A percentile compares a stretch with the other conserved stretches of the same genome.
Conservation (phyloP, 2,113 vertebrate species). For the Corythoichthys intestinalis region DNA sequence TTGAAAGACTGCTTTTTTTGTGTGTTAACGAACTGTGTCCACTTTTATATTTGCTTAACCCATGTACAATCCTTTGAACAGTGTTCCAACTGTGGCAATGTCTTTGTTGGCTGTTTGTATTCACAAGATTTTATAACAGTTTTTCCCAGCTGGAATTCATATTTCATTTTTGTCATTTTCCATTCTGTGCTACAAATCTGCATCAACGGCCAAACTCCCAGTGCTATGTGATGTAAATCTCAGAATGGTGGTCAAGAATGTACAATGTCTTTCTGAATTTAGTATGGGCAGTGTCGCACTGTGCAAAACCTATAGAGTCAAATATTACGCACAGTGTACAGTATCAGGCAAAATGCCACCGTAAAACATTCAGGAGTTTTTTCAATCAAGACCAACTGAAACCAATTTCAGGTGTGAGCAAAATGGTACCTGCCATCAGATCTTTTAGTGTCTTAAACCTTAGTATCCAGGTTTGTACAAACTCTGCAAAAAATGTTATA, state of each 20-base stretch:
- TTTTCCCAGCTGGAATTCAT: constrained; percentile 34
- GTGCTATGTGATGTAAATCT: background rate
- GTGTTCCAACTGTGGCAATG: constrained; percentile 30
- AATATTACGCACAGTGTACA: constrained; percentile 29
- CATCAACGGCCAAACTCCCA: constrained; percentile 18
- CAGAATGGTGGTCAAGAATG: constrained; percentile 39
- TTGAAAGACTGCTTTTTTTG: background rate
- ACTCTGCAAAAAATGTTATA: background rate
- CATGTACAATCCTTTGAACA: background rate
- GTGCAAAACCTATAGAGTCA: constrained; percentile 7
- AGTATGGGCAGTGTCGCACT: constrained; percentile 24
- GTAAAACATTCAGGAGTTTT: background rate
- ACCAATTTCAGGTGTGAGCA: background rate
- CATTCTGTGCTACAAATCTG: constrained; percentile 30
- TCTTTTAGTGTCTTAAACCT: background rate
- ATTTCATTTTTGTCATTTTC: constrained; percentile 45
- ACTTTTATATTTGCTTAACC: background rate
- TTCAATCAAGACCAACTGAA: background rate
- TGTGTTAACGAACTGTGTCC: background rate
- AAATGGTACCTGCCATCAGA: background rate
- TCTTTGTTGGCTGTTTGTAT: constrained; percentile 41
- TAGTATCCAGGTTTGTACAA: background rate
- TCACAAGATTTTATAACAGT: constrained; percentile 28
- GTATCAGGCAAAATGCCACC: background rate
- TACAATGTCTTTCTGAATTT: constrained; percentile 47